A percentile compares a stretch with the other conserved stretches of the same genome.
Evolutionary conservation across 1,140 invertebrate species (phyloP).

Genomic region (Calliphora vicina): DNA sequence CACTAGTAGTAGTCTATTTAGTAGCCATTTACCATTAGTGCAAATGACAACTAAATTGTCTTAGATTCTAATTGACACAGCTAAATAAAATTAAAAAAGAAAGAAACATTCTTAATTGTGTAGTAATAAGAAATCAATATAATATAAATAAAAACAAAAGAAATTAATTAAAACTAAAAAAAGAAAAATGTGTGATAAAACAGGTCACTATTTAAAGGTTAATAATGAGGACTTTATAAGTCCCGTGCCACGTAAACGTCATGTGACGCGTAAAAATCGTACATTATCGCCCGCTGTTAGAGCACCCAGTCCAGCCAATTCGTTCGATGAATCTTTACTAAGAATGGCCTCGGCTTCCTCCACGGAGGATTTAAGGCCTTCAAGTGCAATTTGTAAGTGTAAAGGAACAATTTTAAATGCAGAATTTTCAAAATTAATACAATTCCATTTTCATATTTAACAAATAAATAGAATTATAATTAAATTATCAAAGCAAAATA

Average conservation of each 20-base stretch:
- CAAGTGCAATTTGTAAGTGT: constrained; percentile 4
- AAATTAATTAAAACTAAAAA: background rate
- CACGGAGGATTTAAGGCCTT: background rate
- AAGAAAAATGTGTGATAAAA: constrained; percentile 20
- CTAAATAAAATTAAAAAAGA: background rate
- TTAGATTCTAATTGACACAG: too few species aligned
- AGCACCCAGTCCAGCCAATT: background rate
- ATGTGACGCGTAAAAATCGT: constrained; percentile 40
- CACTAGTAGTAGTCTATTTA: too few species aligned
- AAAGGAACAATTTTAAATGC: too few species aligned
- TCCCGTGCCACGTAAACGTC: constrained; percentile 22
- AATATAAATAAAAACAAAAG: background rate
- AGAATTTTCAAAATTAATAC: too few species aligned
- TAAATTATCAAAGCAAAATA: too few species aligned
- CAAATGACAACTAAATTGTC: background rate
- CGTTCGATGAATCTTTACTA: background rate
- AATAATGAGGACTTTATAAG: constrained; percentile 38
- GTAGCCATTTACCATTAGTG: background rate
- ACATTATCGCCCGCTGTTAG: constrained; percentile 42
- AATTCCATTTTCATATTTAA: too few species aligned
- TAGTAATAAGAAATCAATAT: background rate
- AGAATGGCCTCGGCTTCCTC: background rate
- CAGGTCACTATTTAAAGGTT: constrained; percentile 40
- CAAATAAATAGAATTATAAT: too few species aligned
- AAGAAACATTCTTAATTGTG: background rate